phyloP scores from a whole-genome alignment of 1,140 invertebrate species.

The Goniozus legneri region DNA sequence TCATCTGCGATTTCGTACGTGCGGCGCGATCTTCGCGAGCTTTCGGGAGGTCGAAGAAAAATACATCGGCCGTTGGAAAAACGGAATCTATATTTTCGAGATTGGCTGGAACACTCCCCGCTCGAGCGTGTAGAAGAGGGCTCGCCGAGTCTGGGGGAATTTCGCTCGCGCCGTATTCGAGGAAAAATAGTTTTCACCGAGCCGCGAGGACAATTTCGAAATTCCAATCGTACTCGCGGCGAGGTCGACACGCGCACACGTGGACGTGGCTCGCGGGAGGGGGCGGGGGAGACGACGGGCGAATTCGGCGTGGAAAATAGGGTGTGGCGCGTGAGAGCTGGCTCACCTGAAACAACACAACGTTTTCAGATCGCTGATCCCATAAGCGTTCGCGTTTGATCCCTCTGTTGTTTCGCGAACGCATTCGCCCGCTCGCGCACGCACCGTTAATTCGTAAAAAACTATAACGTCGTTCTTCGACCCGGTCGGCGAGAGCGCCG shows the following conservation, averaged over 20 bases:
- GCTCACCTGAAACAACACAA: slow-evolving; percentile 53
- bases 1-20: too few species aligned
- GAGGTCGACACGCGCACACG: too few species aligned
- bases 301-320: slow-evolving; percentile 33
- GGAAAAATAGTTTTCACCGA: background rate
- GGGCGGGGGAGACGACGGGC: too few species aligned
- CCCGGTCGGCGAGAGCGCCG: slow-evolving; percentile 3
- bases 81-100: too few species aligned
- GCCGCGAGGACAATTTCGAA: slow-evolving; percentile 24
- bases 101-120: too few species aligned
- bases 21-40: too few species aligned
- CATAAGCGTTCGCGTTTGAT: slow-evolving; percentile 50
- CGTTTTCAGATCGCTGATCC: slow-evolving; percentile 53
- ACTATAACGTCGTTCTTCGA: slow-evolving; percentile 21
- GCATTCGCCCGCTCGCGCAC: slow-evolving; percentile 18
- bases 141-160: too few species aligned
- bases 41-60: too few species aligned
- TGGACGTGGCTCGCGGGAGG: too few species aligned
- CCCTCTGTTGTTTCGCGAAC: slow-evolving; percentile 43
- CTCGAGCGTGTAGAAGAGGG: too few species aligned
- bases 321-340: slow-evolving; percentile 45
- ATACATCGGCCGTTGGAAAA: too few species aligned
- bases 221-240: slow-evolving; percentile 26
- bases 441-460: slow-evolving; percentile 31
- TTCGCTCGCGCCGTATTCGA: too few species aligned